Evolutionary conservation across 2,113 vertebrate species (phyloP).

Genomic region (Pipa parva): DNA sequence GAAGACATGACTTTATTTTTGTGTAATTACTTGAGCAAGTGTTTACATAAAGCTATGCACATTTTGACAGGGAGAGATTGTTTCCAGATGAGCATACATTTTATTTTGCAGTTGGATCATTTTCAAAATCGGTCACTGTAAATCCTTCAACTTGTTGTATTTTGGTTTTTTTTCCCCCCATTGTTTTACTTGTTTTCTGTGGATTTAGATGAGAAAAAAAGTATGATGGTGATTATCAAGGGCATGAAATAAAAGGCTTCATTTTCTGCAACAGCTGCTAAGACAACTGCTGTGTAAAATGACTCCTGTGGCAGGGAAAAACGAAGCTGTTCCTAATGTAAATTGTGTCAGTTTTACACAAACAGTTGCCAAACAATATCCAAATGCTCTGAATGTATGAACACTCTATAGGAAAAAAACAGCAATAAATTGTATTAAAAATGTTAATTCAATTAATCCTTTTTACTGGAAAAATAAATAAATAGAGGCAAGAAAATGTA

Average conservation of each 20-base stretch:
- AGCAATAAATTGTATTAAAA: slow-evolving; percentile 23
- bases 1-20: fast-evolving
- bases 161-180: not conserved
- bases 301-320: slow-evolving; percentile 36
- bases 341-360: slow-evolving; percentile 33
- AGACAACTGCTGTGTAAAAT: slow-evolving; percentile 38
- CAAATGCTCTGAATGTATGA: slow-evolving; percentile 24
- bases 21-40: not conserved
- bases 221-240: not conserved
- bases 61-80: not conserved
- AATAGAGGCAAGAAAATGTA: not conserved
- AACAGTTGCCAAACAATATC: slow-evolving; percentile 44
- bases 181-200: not conserved
- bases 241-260: slow-evolving; percentile 35
- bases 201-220: slow-evolving; percentile 11
- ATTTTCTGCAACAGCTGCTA: slow-evolving; percentile 37
- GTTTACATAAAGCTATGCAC: slow-evolving; percentile 15
- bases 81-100: slow-evolving; percentile 25
- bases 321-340: slow-evolving; percentile 40
- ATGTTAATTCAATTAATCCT: slow-evolving; percentile 3
- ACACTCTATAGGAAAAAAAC: slow-evolving; percentile 34
- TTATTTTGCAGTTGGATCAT: fast-evolving
- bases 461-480: not conserved
- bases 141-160: slow-evolving; percentile 26
- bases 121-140: not conserved